Evolutionary conservation across 2,113 vertebrate genomes (phyloP), one percentile per base, ranked within the genome.

Genomic region (Hypanus sabinus): DNA sequence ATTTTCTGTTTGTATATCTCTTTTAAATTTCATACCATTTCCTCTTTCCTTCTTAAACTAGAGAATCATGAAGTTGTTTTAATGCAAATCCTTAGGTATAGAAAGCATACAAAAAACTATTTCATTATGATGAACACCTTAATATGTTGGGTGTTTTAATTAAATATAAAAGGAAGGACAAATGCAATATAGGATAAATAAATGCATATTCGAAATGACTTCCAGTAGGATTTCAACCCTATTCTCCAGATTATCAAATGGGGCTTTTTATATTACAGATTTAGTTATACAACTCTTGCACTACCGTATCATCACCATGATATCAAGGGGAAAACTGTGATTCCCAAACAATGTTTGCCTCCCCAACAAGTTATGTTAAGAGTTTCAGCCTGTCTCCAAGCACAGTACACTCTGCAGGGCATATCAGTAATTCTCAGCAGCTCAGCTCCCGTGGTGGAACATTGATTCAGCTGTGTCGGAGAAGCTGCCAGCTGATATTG

Each of bases 381-480:
- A 87, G 9, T 62, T 57, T 87, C 3, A 60, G 27, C 14, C 4
- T 30, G 83, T 87, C 60, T 60, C n/a, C 83, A 60, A 87, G 60
- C 83, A 8, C 83, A 87, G 30, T 87, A 12, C 30, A 27, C 60
- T 5, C 46, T 85, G 55, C 27, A 22, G 38, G 81, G 55, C 24
- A 4, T 62, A 62, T 62, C 83, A 8, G 83, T 87, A 87, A 87
- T 87, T 24, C 46, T 60, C 24, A 87, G 83, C 83, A 87, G 24
- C 27, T 24, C 46, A 87, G 55, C 7, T 87, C 5, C 83, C 14
- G 12, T 27, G 8, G 57, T 30, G 27, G 55, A 87, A 87, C 55
- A 87, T 87, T 55, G 55, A 87, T 87, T 87, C 60, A 14, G 83
- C 57, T 85, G 81, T 57, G 46, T 85, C 81, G 27, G 81, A 57